Evolutionary conservation across 2,113 vertebrate genomes (phyloP).

Genomic region (Phocoena sinus): DNA sequence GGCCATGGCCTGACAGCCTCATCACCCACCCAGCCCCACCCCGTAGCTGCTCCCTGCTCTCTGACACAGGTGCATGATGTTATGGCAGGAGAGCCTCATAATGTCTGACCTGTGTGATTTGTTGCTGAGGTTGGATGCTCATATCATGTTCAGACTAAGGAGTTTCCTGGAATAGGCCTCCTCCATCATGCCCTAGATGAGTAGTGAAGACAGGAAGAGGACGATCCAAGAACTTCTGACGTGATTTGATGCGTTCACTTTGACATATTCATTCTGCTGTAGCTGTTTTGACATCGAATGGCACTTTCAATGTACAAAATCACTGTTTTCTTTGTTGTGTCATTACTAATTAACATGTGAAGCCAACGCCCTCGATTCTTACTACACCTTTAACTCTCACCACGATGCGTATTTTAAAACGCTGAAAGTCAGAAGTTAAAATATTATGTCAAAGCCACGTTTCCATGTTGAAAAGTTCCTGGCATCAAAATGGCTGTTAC

Average conservation of each 20-base stretch:
- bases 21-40: too few species aligned
- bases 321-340: not conserved
- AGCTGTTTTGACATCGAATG: constrained; percentile 11
- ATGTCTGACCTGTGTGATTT: not conserved
- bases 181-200: not conserved
- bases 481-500: not conserved
- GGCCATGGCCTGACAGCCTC: not conserved
- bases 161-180: not conserved
- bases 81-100: not conserved
- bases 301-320: not conserved
- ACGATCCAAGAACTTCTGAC: not conserved
- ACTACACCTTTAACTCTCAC: not conserved
- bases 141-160: not conserved
- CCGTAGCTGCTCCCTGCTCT: not conserved
- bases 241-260: not conserved
- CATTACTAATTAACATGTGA: not conserved
- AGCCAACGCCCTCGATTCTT: not conserved
- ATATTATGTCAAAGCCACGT: not conserved
- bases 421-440: constrained; percentile 21
- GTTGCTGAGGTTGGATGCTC: not conserved
- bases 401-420: not conserved
- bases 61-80: not conserved
- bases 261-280: not conserved
- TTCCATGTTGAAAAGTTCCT: not conserved
- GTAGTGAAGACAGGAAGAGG: not conserved